phyloP scores from a whole-genome alignment of 2,113 vertebrate genomes.

The Dermatemys mawii region DNA sequence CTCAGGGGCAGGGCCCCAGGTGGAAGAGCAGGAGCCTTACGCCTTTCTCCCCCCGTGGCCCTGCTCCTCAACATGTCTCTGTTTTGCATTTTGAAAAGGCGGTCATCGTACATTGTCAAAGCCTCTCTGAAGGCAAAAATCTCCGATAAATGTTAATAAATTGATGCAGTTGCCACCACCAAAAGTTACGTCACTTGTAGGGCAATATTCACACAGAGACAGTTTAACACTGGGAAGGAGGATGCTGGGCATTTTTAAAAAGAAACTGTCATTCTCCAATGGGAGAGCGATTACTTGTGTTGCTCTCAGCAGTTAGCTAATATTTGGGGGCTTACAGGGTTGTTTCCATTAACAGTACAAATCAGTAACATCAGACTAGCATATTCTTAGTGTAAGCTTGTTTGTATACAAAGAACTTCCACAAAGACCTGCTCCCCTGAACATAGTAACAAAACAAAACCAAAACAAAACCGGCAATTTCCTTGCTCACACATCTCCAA shows the following conservation, averaged over 20 bases:
- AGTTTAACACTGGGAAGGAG: conserved; percentile 26
- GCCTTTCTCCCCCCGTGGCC: no score
- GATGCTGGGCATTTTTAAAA: background rate
- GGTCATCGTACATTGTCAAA: background rate
- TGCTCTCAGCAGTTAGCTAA: background rate
- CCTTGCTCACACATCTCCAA: background rate
- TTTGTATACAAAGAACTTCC: background rate
- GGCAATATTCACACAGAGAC: background rate
- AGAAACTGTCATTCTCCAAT: conserved; percentile 35
- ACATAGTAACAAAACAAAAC: background rate
- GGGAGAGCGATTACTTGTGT: conserved; percentile 1
- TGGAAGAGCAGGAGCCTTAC: no score
- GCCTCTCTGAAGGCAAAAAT: background rate
- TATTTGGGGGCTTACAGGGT: background rate
- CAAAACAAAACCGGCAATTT: background rate
- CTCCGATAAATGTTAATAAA: background rate
- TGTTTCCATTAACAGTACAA: background rate
- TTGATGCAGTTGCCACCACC: background rate
- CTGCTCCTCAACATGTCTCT: no score
- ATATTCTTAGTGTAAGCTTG: background rate
- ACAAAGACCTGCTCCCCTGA: background rate
- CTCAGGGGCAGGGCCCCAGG: no score
- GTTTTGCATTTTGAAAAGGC: background rate
- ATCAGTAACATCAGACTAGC: background rate
- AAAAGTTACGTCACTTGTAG: background rate